Base-by-base conservation (phyloP, 1,140 invertebrate species). In the Propsilocerus akamusi region DNA sequence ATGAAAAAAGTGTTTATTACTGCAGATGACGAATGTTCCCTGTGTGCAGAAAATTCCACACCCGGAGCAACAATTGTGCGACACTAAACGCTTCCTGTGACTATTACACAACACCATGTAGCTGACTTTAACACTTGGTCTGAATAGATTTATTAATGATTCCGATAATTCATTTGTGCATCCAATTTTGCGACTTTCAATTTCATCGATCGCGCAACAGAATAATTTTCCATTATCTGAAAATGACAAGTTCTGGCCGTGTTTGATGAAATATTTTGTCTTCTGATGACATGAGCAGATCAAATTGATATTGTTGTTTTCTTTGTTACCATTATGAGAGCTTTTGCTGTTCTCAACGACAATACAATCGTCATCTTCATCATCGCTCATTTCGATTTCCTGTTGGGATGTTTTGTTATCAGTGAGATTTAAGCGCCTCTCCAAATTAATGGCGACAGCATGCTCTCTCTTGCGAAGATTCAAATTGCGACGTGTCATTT, bases 11-110 rank as follows among this genome's bases (percentile, higher is more conserved):
- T 65, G 63, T 52, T 63, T 61, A 46, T 63, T 59, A 48, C 60
- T 58, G 54, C 63, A 65, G 4, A 65, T 52, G 26, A 65, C 56
- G 51, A 65, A 65, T 51, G 59, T 63, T 3, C 63, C 63, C 74
- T 93, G 87, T 25, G 88, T 84, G 60, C 90, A 95, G 64, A 92
- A 96, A 14, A 88, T 68, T 5, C 90, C 91, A 66, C 91, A 96
- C 1, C 80, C 78, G 1, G 89, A 83, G 62, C 91, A 96, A 62
- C 87, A 91, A 59, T 91, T 87, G 63, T 96, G 91, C 25, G 76
- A 63, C 6, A 75, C 63, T 24, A 96, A 63, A 51, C 88, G 73
- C 56, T 80, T 75, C 53, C 78, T 72, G 64, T 95, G 91, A 58
- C 80, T 73, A 32, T 80, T 74, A 65, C 91, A 95, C 2, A 89